phyloP scores from a whole-genome alignment of 2,797 vertebrate species.

The Oreortyx pictus region DNA sequence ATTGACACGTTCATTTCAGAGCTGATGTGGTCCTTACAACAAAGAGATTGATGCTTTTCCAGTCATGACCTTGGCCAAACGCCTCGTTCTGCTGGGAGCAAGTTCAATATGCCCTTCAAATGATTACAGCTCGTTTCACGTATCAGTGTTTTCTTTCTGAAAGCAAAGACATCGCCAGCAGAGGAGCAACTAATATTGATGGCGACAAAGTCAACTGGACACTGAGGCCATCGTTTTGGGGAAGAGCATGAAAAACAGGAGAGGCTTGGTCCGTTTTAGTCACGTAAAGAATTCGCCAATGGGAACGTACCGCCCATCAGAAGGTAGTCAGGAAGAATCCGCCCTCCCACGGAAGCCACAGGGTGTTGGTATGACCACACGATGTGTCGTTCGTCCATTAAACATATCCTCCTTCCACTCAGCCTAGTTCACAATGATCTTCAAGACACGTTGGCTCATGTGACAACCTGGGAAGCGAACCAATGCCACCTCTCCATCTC shows the following conservation, averaged over 20 bases:
- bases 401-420: not conserved
- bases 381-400: not conserved
- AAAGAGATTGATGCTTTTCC: conserved; percentile 9
- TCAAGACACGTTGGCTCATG: not conserved
- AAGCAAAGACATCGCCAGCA: conserved; percentile 16
- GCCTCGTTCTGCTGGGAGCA: not conserved
- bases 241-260: not conserved
- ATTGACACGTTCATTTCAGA: conserved; percentile 49
- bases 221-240: not conserved
- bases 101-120: conserved; percentile 28
- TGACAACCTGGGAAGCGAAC: not conserved
- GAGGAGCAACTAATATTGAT: conserved; percentile 42
- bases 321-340: not conserved
- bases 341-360: not conserved
- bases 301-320: not conserved
- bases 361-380: not conserved
- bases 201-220: conserved; percentile 3
- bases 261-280: not conserved
- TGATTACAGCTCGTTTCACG: conserved; percentile 12
- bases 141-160: not conserved
- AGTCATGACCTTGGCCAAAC: conserved; percentile 43
- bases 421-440: not conserved
- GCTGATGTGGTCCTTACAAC: not conserved
- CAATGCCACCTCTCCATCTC: not conserved
- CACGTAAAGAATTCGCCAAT: not conserved